Evolutionary conservation across 2,888 invertebrate species (phyloP), one percentile per base, ranked within the genome.

Genomic region (Ashinkailepas kermadecensis): DNA sequence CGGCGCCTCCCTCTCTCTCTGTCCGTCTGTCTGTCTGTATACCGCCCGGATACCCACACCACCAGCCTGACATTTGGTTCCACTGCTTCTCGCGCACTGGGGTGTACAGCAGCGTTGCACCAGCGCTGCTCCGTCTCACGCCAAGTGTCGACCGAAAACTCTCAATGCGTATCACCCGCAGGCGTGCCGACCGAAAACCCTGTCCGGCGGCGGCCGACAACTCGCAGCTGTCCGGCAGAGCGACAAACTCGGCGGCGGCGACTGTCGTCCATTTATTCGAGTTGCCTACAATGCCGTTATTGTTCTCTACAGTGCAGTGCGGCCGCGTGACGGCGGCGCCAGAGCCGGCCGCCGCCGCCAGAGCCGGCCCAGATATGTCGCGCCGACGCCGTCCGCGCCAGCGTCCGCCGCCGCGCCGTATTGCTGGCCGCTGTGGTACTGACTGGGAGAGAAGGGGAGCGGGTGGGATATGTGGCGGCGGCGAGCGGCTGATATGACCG

Each of bases 271-370:
- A 39, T 70, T 70, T 70, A 70, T 70, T 70, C 39, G 70, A 70
- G 70, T 39, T 70, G 2, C 70, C 70, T 70, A 70, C 70, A 70
- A 70, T 70, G 70, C 70, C 70, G 70, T 25, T 70, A 70, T 70
- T 39, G 67, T 67, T 7, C 13, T 70, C 70, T 70, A 65, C 9
- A 65, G 65, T 70, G 70, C 70, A 15, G 70, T 39, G 23, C 39
- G 39, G 15, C 39, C 39, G 25, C 15, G 25, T 70, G 70, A 10
- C 39, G 12, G 70, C 39, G 25, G 15, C 39, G 67, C 6, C 67
- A 10, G 64, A 18, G 21, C 13, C 8, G 64, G 25, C 23, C 12
- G 67, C 67, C 4, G 8, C 23, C 67, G 64, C 64, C 6, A 8
- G n/a, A 1, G 64, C 10, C 67, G n/a, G 25, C 23, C 25, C 12